Percentiles rank a stretch among this genome's conserved stretches.
Conservation (phyloP, 2,113 vertebrate genomes). For the Sylvietta virens region DNA sequence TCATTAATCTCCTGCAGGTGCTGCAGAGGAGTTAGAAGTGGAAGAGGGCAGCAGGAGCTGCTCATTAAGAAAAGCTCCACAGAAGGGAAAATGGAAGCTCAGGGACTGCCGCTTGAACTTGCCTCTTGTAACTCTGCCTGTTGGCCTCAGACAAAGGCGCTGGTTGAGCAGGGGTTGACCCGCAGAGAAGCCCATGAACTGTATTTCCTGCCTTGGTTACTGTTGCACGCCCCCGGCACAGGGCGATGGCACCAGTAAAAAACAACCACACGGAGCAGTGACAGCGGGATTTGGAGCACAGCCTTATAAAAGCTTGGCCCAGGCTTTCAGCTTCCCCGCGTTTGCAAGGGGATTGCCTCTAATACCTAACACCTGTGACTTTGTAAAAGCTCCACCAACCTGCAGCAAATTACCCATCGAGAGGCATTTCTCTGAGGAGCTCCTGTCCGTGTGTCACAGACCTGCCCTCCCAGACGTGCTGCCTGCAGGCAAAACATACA, state of each 20-base stretch:
- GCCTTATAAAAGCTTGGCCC: neutral
- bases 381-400: neutral
- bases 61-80: neutral
- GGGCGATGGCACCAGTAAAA: accelerated
- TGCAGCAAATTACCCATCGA: neutral
- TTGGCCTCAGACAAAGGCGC: neutral
- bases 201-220: accelerated
- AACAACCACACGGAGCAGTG: accelerated
- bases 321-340: neutral
- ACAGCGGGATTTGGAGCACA: neutral
- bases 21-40: neutral
- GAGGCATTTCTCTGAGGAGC: neutral
- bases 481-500: neutral
- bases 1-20: neutral
- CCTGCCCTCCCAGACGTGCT: neutral
- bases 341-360: neutral
- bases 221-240: accelerated
- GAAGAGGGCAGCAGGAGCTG: neutral
- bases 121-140: neutral
- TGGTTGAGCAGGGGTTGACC: neutral
- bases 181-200: neutral
- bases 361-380: neutral
- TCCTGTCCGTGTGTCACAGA: neutral
- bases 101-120: accelerated
- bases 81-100: neutral